These are phyloP conservation scores for Tenthredo livida DNA, from an alignment of 2,888 invertebrate species.

Conservation along the genomic window DNA sequence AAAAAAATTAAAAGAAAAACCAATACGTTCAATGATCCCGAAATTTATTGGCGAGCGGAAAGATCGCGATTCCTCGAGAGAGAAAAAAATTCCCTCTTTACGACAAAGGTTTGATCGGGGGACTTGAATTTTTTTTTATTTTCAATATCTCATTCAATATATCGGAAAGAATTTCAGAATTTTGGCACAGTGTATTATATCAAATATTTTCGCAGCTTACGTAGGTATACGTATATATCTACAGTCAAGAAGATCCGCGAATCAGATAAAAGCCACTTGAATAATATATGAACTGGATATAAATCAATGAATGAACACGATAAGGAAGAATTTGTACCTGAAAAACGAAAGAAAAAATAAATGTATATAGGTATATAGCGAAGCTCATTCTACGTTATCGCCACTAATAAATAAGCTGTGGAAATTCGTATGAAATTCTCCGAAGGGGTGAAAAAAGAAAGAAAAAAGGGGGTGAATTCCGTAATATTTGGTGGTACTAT, in stretches of 20 bases:
- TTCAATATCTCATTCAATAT: no score
- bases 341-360: background rate
- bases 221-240: background rate
- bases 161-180: no score
- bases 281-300: constrained; percentile 9
- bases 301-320: background rate
- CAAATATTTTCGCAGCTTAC: no score
- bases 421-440: background rate
- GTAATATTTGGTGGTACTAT: no score
- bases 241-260: background rate
- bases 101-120: no score
- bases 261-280: background rate
- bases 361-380: background rate
- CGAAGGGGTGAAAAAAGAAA: background rate
- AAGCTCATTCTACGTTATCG: background rate
- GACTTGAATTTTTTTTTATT: no score
- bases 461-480: background rate
- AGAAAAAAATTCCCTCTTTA: no score
- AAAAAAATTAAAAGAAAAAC: no score
- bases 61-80: no score
- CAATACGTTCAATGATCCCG: no score
- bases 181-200: no score
- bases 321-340: background rate
- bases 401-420: background rate
- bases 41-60: no score